phyloP scores from a whole-genome alignment of 2,888 invertebrate genomes.

The Acanthosepion pharaonis region DNA sequence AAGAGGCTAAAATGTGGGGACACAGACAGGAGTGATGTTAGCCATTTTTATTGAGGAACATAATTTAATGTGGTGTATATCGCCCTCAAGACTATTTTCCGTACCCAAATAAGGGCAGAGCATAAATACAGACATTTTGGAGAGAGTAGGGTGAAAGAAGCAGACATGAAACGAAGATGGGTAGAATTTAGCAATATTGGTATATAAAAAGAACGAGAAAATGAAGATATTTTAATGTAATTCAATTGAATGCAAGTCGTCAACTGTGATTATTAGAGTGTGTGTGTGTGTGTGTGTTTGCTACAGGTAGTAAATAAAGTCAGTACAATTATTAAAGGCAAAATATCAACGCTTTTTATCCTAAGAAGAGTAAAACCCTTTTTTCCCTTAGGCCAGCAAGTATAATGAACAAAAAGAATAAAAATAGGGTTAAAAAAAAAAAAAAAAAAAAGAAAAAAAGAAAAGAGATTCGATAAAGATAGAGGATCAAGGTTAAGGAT shows the following conservation, averaged over 20 bases:
- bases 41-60: background rate
- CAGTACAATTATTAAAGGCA: too few relatives aligned
- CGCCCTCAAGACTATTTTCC: background rate
- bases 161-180: background rate
- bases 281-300: too few relatives aligned
- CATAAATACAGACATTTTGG: slow-evolving; percentile 2
- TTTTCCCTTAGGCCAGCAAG: too few relatives aligned
- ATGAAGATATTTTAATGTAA: background rate
- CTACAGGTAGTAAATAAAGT: background rate
- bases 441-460: too few relatives aligned
- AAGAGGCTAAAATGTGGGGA: background rate
- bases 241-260: background rate
- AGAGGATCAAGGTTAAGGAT: too few relatives aligned
- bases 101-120: background rate
- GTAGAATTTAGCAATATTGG: background rate
- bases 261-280: background rate
- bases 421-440: too few relatives aligned
- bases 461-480: too few relatives aligned
- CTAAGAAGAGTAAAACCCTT: too few relatives aligned
- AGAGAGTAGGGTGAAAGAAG: background rate
- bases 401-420: too few relatives aligned
- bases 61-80: background rate
- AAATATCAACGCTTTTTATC: too few relatives aligned
- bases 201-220: background rate
- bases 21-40: background rate